phyloP scores from a whole-genome alignment of 2,113 vertebrate species.

The Empidonax alnorum region DNA sequence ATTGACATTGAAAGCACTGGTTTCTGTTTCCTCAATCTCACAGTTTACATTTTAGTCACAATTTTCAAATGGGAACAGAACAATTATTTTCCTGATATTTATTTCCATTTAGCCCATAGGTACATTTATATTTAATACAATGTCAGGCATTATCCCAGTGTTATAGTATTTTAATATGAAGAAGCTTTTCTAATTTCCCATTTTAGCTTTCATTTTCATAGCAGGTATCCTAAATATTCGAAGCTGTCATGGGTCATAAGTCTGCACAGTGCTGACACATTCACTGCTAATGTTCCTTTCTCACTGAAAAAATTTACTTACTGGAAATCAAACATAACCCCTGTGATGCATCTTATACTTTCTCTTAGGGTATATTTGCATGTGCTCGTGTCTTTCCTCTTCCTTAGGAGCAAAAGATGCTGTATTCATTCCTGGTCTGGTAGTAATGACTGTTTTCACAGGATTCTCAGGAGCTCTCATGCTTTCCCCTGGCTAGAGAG shows the following conservation, averaged over 20 bases:
- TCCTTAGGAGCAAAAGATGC: background rate
- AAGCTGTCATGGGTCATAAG: background rate
- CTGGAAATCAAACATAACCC: background rate
- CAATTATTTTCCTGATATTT: background rate
- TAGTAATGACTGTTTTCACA: background rate
- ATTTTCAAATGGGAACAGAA: background rate
- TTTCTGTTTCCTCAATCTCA: background rate
- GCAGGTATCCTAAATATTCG: background rate
- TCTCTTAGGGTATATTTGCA: background rate
- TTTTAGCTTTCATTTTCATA: background rate
- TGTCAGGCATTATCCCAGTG: background rate
- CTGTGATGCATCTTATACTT: background rate
- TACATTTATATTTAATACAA: background rate
- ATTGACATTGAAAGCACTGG: background rate
- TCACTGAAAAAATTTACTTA: background rate
- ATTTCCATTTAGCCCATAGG: background rate
- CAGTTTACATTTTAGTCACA: background rate
- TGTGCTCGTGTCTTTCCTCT: background rate
- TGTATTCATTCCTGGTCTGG: background rate
- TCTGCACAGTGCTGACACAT: background rate
- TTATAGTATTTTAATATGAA: background rate
- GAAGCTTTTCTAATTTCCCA: background rate
- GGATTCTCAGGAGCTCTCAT: rapidly evolving
- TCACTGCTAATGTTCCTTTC: background rate
- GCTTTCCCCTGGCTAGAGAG: background rate